A percentile compares a stretch with the other conserved stretches of the same genome.
These are phyloP conservation scores for Hapalemur alaotrensis DNA, from an alignment of 2,797 vertebrate genomes.

Conservation along the genomic window DNA sequence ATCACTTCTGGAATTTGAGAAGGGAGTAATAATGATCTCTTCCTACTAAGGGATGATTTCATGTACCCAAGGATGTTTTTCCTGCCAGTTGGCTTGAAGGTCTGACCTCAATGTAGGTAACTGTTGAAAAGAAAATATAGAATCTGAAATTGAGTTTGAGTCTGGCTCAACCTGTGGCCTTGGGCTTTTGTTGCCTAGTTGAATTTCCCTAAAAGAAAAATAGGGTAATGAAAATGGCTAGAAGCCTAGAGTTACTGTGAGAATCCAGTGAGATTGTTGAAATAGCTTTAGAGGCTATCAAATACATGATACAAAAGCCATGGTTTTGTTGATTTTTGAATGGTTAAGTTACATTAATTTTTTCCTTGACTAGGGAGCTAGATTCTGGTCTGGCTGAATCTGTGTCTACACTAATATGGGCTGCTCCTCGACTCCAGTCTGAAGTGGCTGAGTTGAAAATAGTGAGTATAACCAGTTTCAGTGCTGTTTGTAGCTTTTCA, in stretches of 20 bases:
- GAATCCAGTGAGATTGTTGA: constrained; percentile 9
- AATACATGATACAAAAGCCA: background rate
- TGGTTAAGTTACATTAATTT: background rate
- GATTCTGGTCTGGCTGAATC: constrained; percentile 97
- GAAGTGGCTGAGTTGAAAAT: constrained; percentile 95
- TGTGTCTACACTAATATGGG: constrained; percentile 98
- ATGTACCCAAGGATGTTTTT: background rate
- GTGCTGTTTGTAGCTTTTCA: constrained; percentile 20
- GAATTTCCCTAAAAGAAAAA: background rate
- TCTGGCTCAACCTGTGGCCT: background rate
- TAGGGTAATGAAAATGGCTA: background rate
- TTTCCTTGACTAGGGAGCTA: constrained; percentile 88
- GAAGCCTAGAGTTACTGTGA: background rate
- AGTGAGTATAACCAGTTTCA: constrained; percentile 86
- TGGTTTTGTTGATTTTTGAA: background rate
- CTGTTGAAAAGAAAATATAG: background rate
- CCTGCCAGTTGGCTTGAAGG: background rate
- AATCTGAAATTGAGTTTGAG: constrained; percentile 35
- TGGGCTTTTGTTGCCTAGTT: background rate
- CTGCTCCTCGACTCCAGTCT: constrained; percentile 94
- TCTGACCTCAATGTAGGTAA: background rate
- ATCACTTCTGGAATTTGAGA: constrained; percentile 15
- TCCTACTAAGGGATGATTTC: background rate
- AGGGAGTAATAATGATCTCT: background rate
- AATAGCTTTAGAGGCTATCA: background rate